Conservation (phyloP, 2,888 invertebrate genomes). For the Pardosa pseudoannulata region DNA sequence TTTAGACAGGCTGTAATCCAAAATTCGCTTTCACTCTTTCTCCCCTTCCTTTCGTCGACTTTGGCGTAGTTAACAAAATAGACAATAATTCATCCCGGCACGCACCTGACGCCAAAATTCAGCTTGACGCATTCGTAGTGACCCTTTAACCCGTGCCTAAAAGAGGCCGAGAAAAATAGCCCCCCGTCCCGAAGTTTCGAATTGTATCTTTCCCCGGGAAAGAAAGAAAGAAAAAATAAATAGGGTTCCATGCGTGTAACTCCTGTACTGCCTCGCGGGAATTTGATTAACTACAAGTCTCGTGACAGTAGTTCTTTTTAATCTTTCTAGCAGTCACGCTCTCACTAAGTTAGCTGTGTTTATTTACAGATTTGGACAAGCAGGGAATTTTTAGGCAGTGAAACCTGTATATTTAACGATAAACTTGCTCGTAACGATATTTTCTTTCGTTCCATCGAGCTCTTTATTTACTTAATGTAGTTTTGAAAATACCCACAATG, state of each 20-base stretch:
- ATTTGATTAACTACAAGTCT: neutral
- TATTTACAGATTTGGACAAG: too few relatives aligned
- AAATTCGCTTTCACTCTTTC: neutral
- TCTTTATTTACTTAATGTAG: too few relatives aligned
- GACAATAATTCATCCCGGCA: neutral
- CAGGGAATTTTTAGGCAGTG: too few relatives aligned
- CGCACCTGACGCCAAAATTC: constrained; percentile 9
- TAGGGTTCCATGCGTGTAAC: neutral
- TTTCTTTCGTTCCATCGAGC: too few relatives aligned
- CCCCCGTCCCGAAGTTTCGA: neutral
- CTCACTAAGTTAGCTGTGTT: too few relatives aligned
- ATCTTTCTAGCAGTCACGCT: too few relatives aligned
- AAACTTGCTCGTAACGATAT: too few relatives aligned
- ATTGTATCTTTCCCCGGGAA: neutral
- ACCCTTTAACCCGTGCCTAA: neutral
- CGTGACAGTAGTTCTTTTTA: too few relatives aligned
- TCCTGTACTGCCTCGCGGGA: neutral
- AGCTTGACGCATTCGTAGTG: neutral
- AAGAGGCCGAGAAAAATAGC: neutral
- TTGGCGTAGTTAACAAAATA: neutral
- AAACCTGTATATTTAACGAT: too few relatives aligned
- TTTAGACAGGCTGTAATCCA: neutral
- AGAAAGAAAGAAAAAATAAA: constrained; percentile 2
- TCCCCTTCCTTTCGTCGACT: constrained; percentile 3
- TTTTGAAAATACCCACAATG: too few relatives aligned